A percentile compares a stretch with the other conserved stretches of the same genome.
These are phyloP conservation scores for Cryptus viduatorius DNA, from an alignment of 2,888 invertebrate species.

Conservation along the genomic window DNA sequence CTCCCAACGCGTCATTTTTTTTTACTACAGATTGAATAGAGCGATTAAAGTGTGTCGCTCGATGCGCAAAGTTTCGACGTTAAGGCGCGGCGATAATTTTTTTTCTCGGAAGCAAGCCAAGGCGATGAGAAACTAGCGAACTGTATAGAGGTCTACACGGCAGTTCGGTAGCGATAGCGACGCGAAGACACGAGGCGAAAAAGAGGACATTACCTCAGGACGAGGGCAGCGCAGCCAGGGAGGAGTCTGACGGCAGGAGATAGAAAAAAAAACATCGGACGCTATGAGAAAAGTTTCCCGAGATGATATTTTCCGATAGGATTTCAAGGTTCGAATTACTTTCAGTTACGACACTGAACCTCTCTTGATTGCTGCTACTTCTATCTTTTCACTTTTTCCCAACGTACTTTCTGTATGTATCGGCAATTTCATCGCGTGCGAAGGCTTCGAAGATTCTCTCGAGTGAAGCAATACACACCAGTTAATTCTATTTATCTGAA, in stretches of 20 bases:
- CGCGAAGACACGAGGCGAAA: slow-evolving; percentile 24
- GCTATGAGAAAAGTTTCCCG: slow-evolving; percentile 37
- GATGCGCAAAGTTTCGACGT: slow-evolving; percentile 50
- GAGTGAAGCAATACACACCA: slow-evolving; percentile 35
- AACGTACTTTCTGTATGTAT: slow-evolving; percentile 19
- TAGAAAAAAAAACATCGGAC: slow-evolving; percentile 39
- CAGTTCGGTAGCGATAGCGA: slow-evolving; percentile 34
- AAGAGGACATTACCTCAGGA: slow-evolving; percentile 37
- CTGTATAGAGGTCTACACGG: slow-evolving; percentile 11
- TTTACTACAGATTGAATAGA: slow-evolving; percentile 29
- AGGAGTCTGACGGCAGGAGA: slow-evolving; percentile 23
- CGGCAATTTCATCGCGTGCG: slow-evolving; percentile 46
- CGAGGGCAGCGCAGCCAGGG: slow-evolving; percentile 9
- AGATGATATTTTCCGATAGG: slow-evolving; percentile 11
- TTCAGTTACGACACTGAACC: slow-evolving; percentile 39
- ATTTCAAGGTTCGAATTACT: slow-evolving; percentile 53
- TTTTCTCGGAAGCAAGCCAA: neutral
- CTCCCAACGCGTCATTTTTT: too few species aligned
- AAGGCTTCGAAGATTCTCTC: slow-evolving; percentile 27
- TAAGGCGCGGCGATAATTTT: neutral
- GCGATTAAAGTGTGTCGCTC: slow-evolving; percentile 12
- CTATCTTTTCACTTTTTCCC: slow-evolving; percentile 19
- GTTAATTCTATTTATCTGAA: slow-evolving; percentile 64
- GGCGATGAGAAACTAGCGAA: slow-evolving; percentile 39
- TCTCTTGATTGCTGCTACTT: slow-evolving; percentile 1